Percentiles rank a stretch among this genome's conserved stretches.
These are phyloP conservation scores for Ochropleura leucogaster DNA, from an alignment of 2,888 invertebrate species.

Conservation along the genomic window DNA sequence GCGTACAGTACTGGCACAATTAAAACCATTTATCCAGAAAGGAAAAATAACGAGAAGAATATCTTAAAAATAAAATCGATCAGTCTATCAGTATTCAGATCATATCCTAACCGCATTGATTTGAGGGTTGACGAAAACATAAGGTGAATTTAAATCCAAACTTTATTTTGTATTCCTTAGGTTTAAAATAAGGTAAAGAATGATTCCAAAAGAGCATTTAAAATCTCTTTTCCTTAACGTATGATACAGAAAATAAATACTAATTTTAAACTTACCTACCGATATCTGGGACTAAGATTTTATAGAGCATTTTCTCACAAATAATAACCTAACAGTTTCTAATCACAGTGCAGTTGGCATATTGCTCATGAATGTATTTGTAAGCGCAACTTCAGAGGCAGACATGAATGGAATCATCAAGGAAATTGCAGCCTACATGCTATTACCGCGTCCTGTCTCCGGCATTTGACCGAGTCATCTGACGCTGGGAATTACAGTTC, in stretches of 20 bases:
- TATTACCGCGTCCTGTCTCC: constrained; percentile 43
- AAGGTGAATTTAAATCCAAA: neutral
- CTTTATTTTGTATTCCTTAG: neutral
- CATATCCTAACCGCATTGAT: neutral
- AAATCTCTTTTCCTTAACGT: no score
- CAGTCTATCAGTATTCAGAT: neutral
- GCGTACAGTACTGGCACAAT: neutral
- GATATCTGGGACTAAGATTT: no score
- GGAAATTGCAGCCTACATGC: constrained; percentile 66
- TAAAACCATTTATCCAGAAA: neutral
- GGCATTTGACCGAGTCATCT: constrained; percentile 22
- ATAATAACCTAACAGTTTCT: neutral
- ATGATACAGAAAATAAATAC: neutral
- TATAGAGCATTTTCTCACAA: neutral
- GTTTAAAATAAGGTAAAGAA: neutral
- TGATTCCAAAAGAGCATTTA: neutral
- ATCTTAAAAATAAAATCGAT: neutral
- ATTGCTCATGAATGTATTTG: neutral
- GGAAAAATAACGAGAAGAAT: neutral
- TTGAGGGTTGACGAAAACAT: neutral
- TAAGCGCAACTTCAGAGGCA: constrained; percentile 14
- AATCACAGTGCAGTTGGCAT: neutral
- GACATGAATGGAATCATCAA: constrained; percentile 59
- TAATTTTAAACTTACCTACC: neutral
- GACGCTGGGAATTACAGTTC: constrained; percentile 25